Evolutionary conservation across 2,888 invertebrate genomes (phyloP).

Genomic region (Metellina segmentata): DNA sequence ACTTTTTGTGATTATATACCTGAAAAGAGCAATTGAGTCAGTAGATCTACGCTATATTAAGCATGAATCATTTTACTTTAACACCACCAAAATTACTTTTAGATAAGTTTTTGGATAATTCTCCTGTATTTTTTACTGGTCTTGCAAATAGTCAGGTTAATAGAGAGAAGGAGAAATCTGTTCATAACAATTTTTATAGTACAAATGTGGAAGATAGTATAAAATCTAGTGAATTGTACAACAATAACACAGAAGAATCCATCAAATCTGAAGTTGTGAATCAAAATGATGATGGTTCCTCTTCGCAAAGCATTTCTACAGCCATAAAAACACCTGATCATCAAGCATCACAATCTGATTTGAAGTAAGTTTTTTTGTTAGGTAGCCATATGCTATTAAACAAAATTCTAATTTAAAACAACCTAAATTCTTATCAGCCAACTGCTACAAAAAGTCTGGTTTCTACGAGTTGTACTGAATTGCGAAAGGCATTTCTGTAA

Average conservation of each 20-base stretch:
- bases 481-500: too few species aligned
- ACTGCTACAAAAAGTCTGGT: too few species aligned
- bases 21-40: too few species aligned
- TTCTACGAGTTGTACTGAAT: too few species aligned
- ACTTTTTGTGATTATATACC: too few species aligned
- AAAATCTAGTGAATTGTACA: slow-evolving; percentile 8
- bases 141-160: slow-evolving; percentile 7
- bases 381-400: too few species aligned
- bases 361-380: background rate
- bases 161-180: background rate
- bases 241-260: background rate
- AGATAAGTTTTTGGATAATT: background rate
- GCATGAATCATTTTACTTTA: slow-evolving; percentile 2
- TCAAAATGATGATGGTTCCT: background rate
- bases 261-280: background rate
- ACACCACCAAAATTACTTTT: background rate
- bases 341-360: background rate
- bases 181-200: background rate
- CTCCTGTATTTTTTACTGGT: slow-evolving; percentile 68
- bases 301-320: background rate
- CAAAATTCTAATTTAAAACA: too few species aligned
- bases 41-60: background rate
- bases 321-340: background rate
- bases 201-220: background rate
- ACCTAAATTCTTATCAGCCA: too few species aligned